Conservation (phyloP, 2,113 vertebrate species). For the Xenus cinereus region DNA sequence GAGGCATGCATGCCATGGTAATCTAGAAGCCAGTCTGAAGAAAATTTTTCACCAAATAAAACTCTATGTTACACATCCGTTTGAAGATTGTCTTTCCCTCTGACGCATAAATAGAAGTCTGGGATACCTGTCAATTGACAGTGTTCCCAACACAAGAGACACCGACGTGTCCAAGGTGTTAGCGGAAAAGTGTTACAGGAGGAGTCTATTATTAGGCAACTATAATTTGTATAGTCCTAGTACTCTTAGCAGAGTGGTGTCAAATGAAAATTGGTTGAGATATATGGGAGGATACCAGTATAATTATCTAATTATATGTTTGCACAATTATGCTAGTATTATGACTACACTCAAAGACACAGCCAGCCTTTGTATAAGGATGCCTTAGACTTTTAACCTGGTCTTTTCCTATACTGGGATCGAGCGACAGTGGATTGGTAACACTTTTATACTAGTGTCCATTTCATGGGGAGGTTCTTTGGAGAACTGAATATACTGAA, state of each 20-base stretch:
- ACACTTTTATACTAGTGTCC: neutral
- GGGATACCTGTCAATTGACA: neutral
- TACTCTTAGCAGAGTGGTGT: neutral
- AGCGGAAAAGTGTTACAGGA: neutral
- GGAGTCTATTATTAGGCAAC: neutral
- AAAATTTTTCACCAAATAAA: neutral
- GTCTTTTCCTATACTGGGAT: neutral
- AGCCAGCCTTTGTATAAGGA: neutral
- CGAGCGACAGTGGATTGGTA: neutral
- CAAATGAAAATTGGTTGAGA: neutral
- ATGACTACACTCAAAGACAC: neutral
- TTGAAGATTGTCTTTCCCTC: neutral
- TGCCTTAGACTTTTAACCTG: neutral
- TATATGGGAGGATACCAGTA: neutral
- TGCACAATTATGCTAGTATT: neutral
- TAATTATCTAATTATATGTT: neutral
- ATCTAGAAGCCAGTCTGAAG: neutral
- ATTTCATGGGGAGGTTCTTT: neutral
- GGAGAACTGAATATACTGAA: neutral
- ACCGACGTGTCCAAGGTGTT: neutral
- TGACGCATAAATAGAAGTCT: neutral
- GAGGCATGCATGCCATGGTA: neutral
- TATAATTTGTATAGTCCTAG: neutral
- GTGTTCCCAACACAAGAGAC: neutral
- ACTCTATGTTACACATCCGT: neutral